These are phyloP conservation scores for Pollenia angustigena DNA, from an alignment of 2,888 invertebrate genomes.

Conservation along the genomic window DNA sequence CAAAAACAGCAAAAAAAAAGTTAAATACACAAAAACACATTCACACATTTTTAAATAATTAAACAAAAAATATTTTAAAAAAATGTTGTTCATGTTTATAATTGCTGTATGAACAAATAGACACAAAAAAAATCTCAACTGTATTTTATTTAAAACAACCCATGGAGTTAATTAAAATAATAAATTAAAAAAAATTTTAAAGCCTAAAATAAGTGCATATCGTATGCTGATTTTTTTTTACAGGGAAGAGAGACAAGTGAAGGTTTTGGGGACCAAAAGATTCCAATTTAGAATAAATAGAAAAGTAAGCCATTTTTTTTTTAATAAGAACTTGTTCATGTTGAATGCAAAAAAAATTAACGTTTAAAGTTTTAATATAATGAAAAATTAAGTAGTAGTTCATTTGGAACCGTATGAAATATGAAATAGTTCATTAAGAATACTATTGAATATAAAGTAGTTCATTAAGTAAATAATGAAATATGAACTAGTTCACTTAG, in stretches of 20 bases:
- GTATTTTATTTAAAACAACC: slow-evolving; percentile 45
- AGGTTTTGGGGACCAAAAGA: not conserved
- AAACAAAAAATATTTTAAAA: not conserved
- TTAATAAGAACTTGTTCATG: too few species aligned
- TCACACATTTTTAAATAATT: slow-evolving; percentile 28
- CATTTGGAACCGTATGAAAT: too few species aligned
- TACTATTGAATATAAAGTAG: too few species aligned
- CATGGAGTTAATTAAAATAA: slow-evolving; percentile 68
- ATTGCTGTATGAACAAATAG: slow-evolving; percentile 47
- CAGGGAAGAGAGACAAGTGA: slow-evolving; percentile 3
- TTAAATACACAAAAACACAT: slow-evolving; percentile 5
- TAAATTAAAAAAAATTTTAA: slow-evolving; percentile 58
- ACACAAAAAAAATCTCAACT: slow-evolving; percentile 54
- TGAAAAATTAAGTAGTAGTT: too few species aligned
- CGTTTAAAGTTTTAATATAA: too few species aligned
- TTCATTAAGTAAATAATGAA: too few species aligned
- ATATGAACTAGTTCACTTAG: too few species aligned
- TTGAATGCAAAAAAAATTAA: too few species aligned
- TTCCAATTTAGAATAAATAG: not conserved
- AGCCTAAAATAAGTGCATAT: slow-evolving; percentile 40
- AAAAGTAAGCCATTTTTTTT: too few species aligned
- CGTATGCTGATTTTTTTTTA: slow-evolving; percentile 4
- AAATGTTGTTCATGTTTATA: slow-evolving; percentile 55
- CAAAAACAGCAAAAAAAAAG: not conserved
- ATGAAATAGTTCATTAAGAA: too few species aligned